A percentile compares a stretch with the other conserved stretches of the same genome.
Evolutionary conservation across 2,888 invertebrate genomes (phyloP).

Genomic region (Luperina testacea): DNA sequence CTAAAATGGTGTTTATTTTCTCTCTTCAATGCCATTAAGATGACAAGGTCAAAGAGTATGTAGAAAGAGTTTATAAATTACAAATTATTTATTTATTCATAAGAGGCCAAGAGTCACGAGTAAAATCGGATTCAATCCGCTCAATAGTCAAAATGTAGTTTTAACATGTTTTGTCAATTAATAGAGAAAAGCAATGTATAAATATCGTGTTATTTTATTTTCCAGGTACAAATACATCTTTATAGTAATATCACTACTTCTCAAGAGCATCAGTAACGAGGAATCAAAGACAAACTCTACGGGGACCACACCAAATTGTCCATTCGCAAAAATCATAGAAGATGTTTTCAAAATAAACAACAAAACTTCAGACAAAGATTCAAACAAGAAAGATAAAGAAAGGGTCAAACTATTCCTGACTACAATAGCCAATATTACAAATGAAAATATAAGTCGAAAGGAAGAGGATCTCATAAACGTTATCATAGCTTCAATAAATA

Average conservation of each 20-base stretch:
- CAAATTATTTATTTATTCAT: slow-evolving; percentile 18
- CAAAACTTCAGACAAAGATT: slow-evolving; percentile 71
- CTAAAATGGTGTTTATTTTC: background rate
- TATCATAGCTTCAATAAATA: slow-evolving; percentile 86
- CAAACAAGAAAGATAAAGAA: slow-evolving; percentile 79
- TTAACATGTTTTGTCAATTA: background rate
- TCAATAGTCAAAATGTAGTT: background rate
- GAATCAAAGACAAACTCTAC: slow-evolving; percentile 56
- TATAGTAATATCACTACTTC: slow-evolving; percentile 66
- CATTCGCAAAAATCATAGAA: slow-evolving; percentile 85
- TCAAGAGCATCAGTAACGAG: slow-evolving; percentile 65
- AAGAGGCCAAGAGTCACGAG: slow-evolving; percentile 4
- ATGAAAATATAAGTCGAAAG: slow-evolving; percentile 74
- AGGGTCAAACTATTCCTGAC: slow-evolving; percentile 90
- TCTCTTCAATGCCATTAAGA: slow-evolving; percentile 12
- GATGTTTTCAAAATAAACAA: slow-evolving; percentile 84
- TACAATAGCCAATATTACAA: slow-evolving; percentile 89
- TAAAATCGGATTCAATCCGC: background rate
- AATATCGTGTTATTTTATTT: slow-evolving; percentile 44
- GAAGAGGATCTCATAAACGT: slow-evolving; percentile 84
- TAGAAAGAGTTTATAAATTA: slow-evolving; percentile 7
- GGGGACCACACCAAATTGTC: slow-evolving; percentile 78
- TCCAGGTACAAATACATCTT: slow-evolving; percentile 80
- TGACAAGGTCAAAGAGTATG: slow-evolving; percentile 27
- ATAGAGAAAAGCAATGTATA: background rate